Evolutionary conservation across 92 coral and sea anemone species (phyloP).

Genomic region (Phenganax stokvisi): DNA sequence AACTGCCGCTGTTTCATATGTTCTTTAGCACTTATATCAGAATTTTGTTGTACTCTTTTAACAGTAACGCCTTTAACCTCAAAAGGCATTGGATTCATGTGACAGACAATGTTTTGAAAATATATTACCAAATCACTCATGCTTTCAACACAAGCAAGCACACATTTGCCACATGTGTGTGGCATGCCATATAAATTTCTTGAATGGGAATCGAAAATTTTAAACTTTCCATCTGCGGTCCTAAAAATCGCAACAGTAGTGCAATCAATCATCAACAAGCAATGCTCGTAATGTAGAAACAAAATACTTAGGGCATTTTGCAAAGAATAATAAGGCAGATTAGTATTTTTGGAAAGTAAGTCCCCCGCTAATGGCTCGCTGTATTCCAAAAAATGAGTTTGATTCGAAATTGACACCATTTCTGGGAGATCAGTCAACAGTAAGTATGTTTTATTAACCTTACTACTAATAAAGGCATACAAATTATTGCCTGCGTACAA

Average conservation of each 20-base stretch:
- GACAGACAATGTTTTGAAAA: not conserved
- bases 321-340: conserved; percentile 7
- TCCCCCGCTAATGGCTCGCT: not conserved
- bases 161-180: conserved; percentile 10
- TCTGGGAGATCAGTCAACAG: not conserved
- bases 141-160: not conserved
- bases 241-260: conserved; percentile 3
- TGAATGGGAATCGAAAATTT: not conserved
- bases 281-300: not conserved
- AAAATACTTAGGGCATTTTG: not conserved
- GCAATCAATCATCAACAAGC: not conserved
- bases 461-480: not conserved
- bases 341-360: not conserved
- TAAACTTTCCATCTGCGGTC: not conserved
- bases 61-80: conserved; percentile 3
- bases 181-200: not conserved
- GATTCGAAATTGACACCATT: not conserved
- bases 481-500: conserved; percentile 10
- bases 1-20: not conserved
- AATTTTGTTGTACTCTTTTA: not conserved
- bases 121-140: conserved; percentile 2
- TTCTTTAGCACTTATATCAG: not conserved
- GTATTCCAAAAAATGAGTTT: not conserved
- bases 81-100: not conserved
- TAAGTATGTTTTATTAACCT: not conserved